phyloP scores from a whole-genome alignment of 2,113 vertebrate species.

The Calonectris borealis region DNA sequence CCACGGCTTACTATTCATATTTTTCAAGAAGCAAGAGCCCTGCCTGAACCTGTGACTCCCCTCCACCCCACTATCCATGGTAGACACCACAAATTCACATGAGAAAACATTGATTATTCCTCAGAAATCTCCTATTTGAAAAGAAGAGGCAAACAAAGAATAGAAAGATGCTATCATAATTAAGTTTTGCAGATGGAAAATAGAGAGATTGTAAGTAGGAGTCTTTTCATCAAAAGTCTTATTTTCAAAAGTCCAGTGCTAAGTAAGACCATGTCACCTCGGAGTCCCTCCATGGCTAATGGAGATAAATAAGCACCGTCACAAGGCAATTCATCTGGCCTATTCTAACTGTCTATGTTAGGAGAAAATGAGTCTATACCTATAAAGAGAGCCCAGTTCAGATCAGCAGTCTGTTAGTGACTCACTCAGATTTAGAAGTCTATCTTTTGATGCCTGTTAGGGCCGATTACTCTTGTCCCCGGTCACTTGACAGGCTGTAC shows the following conservation, averaged over 20 bases:
- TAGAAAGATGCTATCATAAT: background rate
- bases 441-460: background rate
- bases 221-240: background rate
- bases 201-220: background rate
- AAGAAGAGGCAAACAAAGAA: background rate
- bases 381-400: background rate
- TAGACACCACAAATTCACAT: background rate
- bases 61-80: background rate
- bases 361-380: background rate
- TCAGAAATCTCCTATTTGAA: background rate
- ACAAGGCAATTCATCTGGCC: background rate
- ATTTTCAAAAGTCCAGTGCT: background rate
- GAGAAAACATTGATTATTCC: background rate
- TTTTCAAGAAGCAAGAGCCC: background rate
- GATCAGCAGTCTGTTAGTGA: background rate
- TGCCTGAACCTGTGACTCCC: background rate
- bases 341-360: background rate
- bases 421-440: conserved; percentile 24
- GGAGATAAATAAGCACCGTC: background rate
- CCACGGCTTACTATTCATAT: background rate
- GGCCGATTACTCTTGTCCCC: background rate
- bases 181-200: background rate
- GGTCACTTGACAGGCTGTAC: background rate
- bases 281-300: background rate
- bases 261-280: background rate